phyloP scores from a whole-genome alignment of 2,113 vertebrate genomes.

The Pandion haliaetus region DNA sequence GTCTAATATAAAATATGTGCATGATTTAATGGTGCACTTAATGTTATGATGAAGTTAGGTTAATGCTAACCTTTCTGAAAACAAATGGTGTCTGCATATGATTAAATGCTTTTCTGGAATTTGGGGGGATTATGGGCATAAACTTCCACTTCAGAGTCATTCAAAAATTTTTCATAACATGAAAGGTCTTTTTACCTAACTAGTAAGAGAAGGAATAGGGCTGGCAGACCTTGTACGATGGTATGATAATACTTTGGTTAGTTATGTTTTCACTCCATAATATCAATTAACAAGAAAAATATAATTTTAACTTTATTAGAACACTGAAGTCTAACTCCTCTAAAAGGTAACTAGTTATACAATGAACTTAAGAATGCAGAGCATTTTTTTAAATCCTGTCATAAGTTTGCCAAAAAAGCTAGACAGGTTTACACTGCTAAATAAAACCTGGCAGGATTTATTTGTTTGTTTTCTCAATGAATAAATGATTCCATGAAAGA shows the following conservation, averaged over 20 bases:
- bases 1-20: not conserved
- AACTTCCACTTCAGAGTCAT: not conserved
- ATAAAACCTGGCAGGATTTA: not conserved
- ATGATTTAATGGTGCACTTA: not conserved
- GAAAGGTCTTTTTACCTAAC: not conserved
- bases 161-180: not conserved
- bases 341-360: not conserved
- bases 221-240: not conserved
- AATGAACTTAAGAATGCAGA: not conserved
- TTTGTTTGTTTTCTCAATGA: not conserved
- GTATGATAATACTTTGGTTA: not conserved
- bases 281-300: not conserved
- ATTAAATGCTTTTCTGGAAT: not conserved
- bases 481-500: not conserved
- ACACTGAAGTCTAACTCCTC: not conserved
- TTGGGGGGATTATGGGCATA: not conserved
- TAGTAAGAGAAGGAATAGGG: not conserved
- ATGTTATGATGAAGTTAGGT: not conserved
- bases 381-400: not conserved
- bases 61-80: slow-evolving; percentile 7
- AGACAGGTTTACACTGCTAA: not conserved
- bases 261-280: not conserved
- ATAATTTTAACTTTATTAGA: not conserved
- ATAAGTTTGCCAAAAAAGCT: not conserved
- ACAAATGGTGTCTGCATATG: not conserved